These are phyloP conservation scores for Polypedilum pembai DNA, from an alignment of 1,140 invertebrate species.

Conservation along the genomic window DNA sequence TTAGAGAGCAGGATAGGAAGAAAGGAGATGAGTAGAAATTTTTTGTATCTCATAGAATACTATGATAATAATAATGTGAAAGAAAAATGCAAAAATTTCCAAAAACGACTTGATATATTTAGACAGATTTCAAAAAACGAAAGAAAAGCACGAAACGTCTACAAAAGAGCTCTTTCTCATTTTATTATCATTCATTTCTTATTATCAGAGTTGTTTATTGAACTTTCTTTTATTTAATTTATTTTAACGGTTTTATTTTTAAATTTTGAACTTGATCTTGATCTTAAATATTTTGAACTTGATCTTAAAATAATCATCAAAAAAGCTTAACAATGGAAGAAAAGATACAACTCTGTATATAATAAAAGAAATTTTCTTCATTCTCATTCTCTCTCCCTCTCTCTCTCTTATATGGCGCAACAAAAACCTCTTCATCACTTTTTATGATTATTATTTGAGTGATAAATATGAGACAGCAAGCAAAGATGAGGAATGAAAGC, in stretches of 20 bases:
- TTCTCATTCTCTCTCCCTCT: background rate
- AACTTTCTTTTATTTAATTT: background rate
- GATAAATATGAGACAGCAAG: constrained; percentile 23
- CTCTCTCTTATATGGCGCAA: background rate
- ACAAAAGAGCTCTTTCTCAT: background rate
- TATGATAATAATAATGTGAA: background rate
- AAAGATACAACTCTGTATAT: background rate
- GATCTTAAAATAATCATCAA: too few relatives aligned
- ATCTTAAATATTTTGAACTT: too few relatives aligned
- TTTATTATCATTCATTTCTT: background rate
- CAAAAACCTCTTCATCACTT: constrained; percentile 25
- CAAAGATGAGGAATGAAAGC: background rate
- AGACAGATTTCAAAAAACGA: background rate
- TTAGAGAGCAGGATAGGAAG: too few relatives aligned
- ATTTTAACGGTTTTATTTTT: background rate
- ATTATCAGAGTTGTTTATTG: background rate
- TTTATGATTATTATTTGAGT: constrained; percentile 27
- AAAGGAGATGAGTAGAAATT: too few relatives aligned
- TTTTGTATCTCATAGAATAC: background rate
- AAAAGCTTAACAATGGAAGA: too few relatives aligned
- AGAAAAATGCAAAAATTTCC: background rate
- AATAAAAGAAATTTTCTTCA: background rate
- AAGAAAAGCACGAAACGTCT: too few relatives aligned
- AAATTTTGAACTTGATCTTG: background rate
- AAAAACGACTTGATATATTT: background rate